A percentile compares a stretch with the other conserved stretches of the same genome.
Evolutionary conservation across 2,113 vertebrate species (phyloP).

Genomic region (Leiothrix lutea): DNA sequence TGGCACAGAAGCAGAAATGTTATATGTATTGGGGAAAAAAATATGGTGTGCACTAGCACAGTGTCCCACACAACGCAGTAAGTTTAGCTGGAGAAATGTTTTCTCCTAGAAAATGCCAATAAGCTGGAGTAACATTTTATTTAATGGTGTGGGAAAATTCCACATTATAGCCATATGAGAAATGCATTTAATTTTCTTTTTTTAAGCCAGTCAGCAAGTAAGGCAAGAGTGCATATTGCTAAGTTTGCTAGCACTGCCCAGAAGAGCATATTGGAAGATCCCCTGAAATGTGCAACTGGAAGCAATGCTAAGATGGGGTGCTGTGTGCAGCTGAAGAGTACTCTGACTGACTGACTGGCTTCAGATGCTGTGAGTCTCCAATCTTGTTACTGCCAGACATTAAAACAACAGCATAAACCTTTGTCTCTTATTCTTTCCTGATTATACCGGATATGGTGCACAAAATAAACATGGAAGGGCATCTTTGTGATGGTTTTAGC

Average conservation of each 20-base stretch:
- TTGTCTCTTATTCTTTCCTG: neutral
- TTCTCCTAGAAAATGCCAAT: slow-evolving; percentile 66
- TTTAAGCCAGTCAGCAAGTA: slow-evolving; percentile 68
- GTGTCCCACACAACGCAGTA: slow-evolving; percentile 45
- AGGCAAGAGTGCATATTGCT: slow-evolving; percentile 50
- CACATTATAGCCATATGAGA: slow-evolving; percentile 68
- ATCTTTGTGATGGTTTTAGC: neutral
- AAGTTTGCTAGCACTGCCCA: slow-evolving; percentile 39
- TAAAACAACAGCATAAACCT: slow-evolving; percentile 28
- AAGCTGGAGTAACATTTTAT: slow-evolving; percentile 68
- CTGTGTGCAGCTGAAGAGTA: slow-evolving; percentile 44
- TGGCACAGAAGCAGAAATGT: slow-evolving; percentile 45
- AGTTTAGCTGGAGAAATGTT: slow-evolving; percentile 69
- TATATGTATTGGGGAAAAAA: slow-evolving; percentile 41
- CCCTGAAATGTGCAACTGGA: slow-evolving; percentile 50
- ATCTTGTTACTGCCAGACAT: slow-evolving; percentile 39
- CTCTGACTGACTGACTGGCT: slow-evolving; percentile 49
- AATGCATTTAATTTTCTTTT: slow-evolving; percentile 75
- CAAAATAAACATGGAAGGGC: slow-evolving; percentile 16
- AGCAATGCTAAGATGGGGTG: neutral
- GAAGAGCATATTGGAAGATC: slow-evolving; percentile 50
- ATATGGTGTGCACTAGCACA: slow-evolving; percentile 2
- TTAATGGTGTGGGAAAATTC: slow-evolving; percentile 71
- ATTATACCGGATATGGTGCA: neutral
- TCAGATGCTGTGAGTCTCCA: slow-evolving; percentile 56